Evolutionary conservation across 2,797 vertebrate species (phyloP), one percentile per base, ranked within the genome.

Genomic region (Peromyscus eremicus): DNA sequence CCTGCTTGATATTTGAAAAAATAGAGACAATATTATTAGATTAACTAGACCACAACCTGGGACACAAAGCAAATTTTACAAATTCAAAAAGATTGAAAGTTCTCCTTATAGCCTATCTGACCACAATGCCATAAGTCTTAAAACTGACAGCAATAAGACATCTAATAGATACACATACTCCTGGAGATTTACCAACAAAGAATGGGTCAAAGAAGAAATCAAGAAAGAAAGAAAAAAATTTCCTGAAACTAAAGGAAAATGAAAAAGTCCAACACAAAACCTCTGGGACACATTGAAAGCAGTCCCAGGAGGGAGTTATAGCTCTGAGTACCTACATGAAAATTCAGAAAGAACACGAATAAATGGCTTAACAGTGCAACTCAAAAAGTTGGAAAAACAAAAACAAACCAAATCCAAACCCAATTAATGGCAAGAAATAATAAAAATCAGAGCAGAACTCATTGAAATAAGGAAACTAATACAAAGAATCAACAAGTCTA

Each of bases 1-100:
- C n/a, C 76, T 94, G 89, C 29, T 57, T 83, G 68, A 91, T 75
- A 90, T 96, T 94, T 97, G 43, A 94, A 81, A 81, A 95, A 93
- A 77, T 34, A 73, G 73, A 93, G 40, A 40, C 94, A 94, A 96
- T 92, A 79, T 60, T 80, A 60, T 87, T 80, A 89, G 40, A 88
- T 37, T 85, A 90, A 96, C 64, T 85, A 75, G 62, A 25, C 6
- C 43, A 68, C 62, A 49, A 49, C 62, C 21, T 49, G 19, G 19
- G 62, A 86, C 32, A 52, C 46, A 70, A 86, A 85, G 85, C 43
- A 49, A 84, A 68, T 49, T 49, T 68, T 68, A 32, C 17, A 23
- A 85, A 70, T 70, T 70, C 21, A 86, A 86, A 86, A 37, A 52
- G 43, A 86, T 14, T 14, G 2, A 86, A 86, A 70, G 8, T 1